phyloP scores from a whole-genome alignment of 2,797 vertebrate species.

The Chrysocyon brachyurus region DNA sequence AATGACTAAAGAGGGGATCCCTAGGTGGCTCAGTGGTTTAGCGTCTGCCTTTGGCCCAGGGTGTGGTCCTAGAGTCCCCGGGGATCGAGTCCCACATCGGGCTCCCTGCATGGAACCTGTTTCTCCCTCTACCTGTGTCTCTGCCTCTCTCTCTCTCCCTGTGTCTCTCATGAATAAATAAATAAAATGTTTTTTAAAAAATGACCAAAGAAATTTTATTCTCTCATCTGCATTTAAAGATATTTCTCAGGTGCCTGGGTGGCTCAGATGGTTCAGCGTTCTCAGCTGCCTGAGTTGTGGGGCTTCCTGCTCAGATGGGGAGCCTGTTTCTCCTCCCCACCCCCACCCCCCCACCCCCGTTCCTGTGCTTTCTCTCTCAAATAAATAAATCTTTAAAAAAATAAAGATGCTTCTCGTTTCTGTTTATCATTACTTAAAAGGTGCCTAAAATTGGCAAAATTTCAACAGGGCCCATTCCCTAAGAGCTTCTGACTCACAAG shows the following conservation, averaged over 20 bases:
- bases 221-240: background rate
- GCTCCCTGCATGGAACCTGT: too few species aligned
- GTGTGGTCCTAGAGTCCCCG: too few species aligned
- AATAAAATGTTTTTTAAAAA: constrained; percentile 24
- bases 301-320: too few species aligned
- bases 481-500: constrained; percentile 7
- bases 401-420: constrained; percentile 23
- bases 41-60: too few species aligned
- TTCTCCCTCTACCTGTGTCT: background rate
- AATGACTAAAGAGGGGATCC: background rate
- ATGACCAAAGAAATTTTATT: constrained; percentile 30
- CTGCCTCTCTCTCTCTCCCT: background rate
- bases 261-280: too few species aligned
- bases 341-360: too few species aligned
- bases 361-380: too few species aligned
- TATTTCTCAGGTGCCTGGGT: background rate
- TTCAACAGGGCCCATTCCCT: background rate
- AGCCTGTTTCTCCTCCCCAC: too few species aligned
- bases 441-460: constrained; percentile 14
- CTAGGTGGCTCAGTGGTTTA: too few species aligned
- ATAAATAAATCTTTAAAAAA: too few species aligned
- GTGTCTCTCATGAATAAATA: background rate
- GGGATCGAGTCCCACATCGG: too few species aligned
- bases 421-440: constrained; percentile 9
- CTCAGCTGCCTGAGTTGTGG: too few species aligned